Evolutionary conservation across 2,888 invertebrate genomes (phyloP).

Genomic region (Thymelicus sylvestris): DNA sequence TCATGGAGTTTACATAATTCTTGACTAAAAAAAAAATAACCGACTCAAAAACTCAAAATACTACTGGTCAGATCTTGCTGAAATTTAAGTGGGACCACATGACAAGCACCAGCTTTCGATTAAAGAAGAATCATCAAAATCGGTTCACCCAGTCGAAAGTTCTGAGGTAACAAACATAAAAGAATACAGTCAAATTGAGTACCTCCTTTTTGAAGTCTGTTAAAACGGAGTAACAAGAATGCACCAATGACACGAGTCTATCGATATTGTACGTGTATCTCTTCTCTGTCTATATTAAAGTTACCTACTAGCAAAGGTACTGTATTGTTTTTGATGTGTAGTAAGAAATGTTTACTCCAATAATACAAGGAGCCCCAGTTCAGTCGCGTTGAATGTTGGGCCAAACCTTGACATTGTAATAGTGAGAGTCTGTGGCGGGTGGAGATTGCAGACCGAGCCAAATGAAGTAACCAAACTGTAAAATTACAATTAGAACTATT

Average conservation of each 20-base stretch:
- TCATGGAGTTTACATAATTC: background rate
- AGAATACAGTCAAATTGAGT: too few relatives aligned
- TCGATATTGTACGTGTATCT: background rate
- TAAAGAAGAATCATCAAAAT: too few relatives aligned
- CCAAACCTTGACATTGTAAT: background rate
- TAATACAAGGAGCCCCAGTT: background rate
- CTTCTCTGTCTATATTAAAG: background rate
- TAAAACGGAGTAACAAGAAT: background rate
- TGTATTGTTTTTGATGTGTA: constrained; percentile 7
- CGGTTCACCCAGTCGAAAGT: too few relatives aligned
- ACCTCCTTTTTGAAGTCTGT: too few relatives aligned
- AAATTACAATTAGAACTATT: constrained; percentile 7
- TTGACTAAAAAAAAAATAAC: too few relatives aligned
- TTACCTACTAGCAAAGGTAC: constrained; percentile 8
- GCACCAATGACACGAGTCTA: background rate
- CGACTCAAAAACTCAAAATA: too few relatives aligned
- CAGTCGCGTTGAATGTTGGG: background rate
- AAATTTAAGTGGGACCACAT: too few relatives aligned
- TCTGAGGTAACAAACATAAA: too few relatives aligned
- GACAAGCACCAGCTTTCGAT: too few relatives aligned
- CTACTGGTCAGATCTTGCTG: too few relatives aligned
- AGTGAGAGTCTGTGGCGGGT: background rate
- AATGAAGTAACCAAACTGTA: constrained; percentile 32
- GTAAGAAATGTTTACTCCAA: background rate
- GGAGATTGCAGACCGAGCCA: constrained; percentile 10